A percentile compares a stretch with the other conserved stretches of the same genome.
Conservation (phyloP, 1,140 invertebrate genomes). For the Hycleus phaleratus region DNA sequence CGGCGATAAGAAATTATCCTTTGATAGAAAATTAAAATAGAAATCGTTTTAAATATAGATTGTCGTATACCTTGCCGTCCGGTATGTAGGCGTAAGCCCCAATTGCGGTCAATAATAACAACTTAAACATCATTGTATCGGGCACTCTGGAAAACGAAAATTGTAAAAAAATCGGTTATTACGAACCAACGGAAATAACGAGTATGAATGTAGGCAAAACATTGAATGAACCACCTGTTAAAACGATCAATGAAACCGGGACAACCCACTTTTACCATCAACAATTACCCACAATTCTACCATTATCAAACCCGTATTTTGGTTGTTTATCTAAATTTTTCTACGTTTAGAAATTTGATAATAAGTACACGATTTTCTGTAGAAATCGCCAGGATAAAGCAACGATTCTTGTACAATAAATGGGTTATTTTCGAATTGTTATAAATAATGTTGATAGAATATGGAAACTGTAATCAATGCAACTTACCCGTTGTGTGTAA, state of each 20-base stretch:
- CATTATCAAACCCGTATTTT: too few relatives aligned
- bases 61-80: conserved; percentile 1
- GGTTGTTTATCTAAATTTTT: neutral
- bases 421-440: neutral
- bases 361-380: too few relatives aligned
- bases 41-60: neutral
- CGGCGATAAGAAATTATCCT: conserved; percentile 11
- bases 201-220: neutral
- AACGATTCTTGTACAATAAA: neutral
- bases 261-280: neutral
- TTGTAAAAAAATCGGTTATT: neutral
- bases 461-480: neutral
- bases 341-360: neutral
- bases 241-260: conserved; percentile 18
- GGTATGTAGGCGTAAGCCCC: conserved; percentile 9
- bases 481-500: conserved; percentile 20
- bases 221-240: conserved; percentile 28
- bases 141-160: neutral
- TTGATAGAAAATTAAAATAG: neutral
- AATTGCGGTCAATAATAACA: conserved; percentile 5
- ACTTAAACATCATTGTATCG: conserved; percentile 3
- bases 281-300: neutral
- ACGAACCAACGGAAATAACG: neutral
- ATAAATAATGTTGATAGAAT: neutral
- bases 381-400: neutral